Evolutionary conservation across 2,797 vertebrate species (phyloP).

Genomic region (Microctenopoma lineatum): DNA sequence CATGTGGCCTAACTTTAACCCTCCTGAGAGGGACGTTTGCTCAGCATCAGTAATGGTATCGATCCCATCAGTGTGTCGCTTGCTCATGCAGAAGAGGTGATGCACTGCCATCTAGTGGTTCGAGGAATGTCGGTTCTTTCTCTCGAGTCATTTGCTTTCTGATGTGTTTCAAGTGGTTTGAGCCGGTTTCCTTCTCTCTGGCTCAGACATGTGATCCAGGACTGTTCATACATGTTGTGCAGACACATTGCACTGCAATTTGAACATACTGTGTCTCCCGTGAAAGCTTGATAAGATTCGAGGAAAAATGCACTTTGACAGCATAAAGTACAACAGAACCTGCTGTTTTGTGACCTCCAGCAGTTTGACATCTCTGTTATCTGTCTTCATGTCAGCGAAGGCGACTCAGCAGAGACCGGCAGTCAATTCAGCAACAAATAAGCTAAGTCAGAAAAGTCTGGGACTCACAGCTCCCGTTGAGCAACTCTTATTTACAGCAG

Average conservation of each 20-base stretch:
- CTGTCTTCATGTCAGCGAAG: slow-evolving; percentile 38
- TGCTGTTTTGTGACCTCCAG: slow-evolving; percentile 40
- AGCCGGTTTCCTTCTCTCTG: slow-evolving; percentile 22
- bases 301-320: slow-evolving; percentile 7
- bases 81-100: slow-evolving; percentile 42
- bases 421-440: slow-evolving; percentile 23
- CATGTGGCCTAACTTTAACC: slow-evolving; percentile 10
- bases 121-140: not conserved
- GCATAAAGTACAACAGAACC: slow-evolving; percentile 18
- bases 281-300: slow-evolving; percentile 11
- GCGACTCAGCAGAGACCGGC: slow-evolving; percentile 39
- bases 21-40: slow-evolving; percentile 20
- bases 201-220: slow-evolving; percentile 2
- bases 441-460: slow-evolving; percentile 22
- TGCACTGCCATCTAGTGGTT: slow-evolving; percentile 78
- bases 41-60: slow-evolving; percentile 19
- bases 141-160: not conserved
- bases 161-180: slow-evolving; percentile 41
- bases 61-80: not conserved
- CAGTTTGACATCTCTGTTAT: slow-evolving; percentile 23
- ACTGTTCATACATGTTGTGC: not conserved
- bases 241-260: not conserved
- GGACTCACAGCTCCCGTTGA: slow-evolving; percentile 23
- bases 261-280: slow-evolving; percentile 4
- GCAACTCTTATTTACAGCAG: slow-evolving; percentile 1